These are phyloP conservation scores for Gastracanthus pulcherrimus DNA, from an alignment of 2,888 invertebrate species.

Conservation along the genomic window DNA sequence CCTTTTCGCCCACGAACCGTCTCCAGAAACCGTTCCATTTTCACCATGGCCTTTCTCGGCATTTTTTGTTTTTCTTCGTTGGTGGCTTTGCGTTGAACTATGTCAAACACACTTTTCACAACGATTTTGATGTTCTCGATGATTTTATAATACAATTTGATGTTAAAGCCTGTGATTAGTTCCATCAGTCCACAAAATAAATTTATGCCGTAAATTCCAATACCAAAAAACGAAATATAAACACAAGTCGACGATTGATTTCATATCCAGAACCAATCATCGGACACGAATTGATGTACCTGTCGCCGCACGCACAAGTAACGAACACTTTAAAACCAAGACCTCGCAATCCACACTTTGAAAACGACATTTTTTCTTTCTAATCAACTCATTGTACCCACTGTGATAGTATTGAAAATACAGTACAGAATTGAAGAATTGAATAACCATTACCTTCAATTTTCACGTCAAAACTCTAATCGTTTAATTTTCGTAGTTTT, in stretches of 20 bases:
- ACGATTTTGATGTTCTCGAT: slow-evolving; percentile 45
- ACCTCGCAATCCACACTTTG: slow-evolving; percentile 33
- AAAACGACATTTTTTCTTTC: slow-evolving; percentile 53
- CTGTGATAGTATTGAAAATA: slow-evolving; percentile 40
- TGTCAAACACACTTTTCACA: slow-evolving; percentile 48
- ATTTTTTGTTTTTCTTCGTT: slow-evolving; percentile 52
- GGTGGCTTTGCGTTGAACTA: slow-evolving; percentile 49
- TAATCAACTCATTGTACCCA: slow-evolving; percentile 53
- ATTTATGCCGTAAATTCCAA: slow-evolving; percentile 55
- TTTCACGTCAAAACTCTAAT: too few species aligned
- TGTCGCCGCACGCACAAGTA: slow-evolving; percentile 57
- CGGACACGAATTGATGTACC: slow-evolving; percentile 57
- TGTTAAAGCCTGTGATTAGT: not conserved
- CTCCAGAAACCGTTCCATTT: slow-evolving; percentile 56
- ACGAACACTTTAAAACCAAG: slow-evolving; percentile 59
- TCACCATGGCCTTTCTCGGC: slow-evolving; percentile 37
- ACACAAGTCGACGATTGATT: slow-evolving; percentile 60
- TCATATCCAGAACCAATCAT: slow-evolving; percentile 58
- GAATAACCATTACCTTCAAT: slow-evolving; percentile 8
- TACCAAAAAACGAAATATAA: slow-evolving; percentile 57
- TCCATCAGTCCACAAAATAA: slow-evolving; percentile 59
- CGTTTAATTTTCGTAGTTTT: too few species aligned
- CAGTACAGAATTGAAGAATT: not conserved
- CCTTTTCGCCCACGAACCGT: slow-evolving; percentile 59
- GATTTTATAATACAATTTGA: slow-evolving; percentile 41